phyloP scores from a whole-genome alignment of 2,888 invertebrate species.

The Ecliptopera silaceata region DNA sequence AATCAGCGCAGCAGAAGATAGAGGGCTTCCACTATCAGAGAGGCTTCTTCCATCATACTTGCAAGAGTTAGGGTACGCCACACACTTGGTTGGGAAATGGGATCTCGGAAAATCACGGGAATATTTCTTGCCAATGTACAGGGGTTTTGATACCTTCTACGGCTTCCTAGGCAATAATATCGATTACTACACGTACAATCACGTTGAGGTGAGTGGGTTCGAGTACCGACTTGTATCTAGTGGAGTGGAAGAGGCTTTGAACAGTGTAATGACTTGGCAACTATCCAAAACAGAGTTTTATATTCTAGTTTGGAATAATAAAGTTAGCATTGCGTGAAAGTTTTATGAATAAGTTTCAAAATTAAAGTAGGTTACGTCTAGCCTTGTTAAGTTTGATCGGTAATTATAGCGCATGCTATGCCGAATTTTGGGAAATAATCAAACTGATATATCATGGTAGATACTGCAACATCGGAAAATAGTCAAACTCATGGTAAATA shows the following conservation, averaged over 20 bases:
- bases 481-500: too few species aligned
- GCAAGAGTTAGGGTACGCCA: constrained; percentile 88
- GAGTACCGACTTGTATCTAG: constrained; percentile 18
- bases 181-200: constrained; percentile 88
- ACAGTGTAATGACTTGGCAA: constrained; percentile 16
- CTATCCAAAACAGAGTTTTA: constrained; percentile 14
- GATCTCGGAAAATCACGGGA: constrained; percentile 89
- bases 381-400: too few species aligned
- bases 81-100: constrained; percentile 94
- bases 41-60: constrained; percentile 87
- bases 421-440: too few species aligned
- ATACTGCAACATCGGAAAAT: too few species aligned
- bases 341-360: neutral
- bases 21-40: constrained; percentile 87
- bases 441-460: too few species aligned
- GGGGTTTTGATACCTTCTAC: constrained; percentile 91
- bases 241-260: constrained; percentile 21
- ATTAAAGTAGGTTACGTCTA: too few species aligned
- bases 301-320: neutral
- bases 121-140: constrained; percentile 86
- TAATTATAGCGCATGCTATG: too few species aligned
- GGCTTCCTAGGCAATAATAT: constrained; percentile 91
- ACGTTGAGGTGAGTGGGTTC: constrained; percentile 54
- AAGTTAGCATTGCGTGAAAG: neutral
- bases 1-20: constrained; percentile 82